Percentiles rank a stretch among this genome's conserved stretches.
phyloP scores from a whole-genome alignment of 2,888 invertebrate genomes.

The Drosophila peninsularis region DNA sequence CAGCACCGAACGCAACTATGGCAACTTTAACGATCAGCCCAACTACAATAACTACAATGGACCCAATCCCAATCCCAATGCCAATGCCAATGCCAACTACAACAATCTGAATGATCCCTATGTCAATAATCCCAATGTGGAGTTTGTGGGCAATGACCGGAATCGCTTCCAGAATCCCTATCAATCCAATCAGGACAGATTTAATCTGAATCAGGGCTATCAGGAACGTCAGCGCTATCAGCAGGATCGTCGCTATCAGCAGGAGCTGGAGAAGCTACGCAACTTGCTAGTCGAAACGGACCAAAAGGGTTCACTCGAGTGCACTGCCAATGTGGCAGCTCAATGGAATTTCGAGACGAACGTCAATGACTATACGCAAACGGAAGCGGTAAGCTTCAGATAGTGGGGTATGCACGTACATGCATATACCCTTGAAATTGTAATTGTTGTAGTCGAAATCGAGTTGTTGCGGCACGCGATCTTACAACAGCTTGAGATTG shows the following conservation, averaged over 20 bases:
- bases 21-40: constrained; percentile 51
- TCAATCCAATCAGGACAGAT: constrained; percentile 77
- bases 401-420: constrained; percentile 62
- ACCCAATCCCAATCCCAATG: constrained; percentile 13
- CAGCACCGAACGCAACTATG: constrained; percentile 61
- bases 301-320: constrained; percentile 91
- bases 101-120: constrained; percentile 50
- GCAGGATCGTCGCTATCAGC: constrained; percentile 82
- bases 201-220: constrained; percentile 76
- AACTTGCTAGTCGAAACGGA: constrained; percentile 89
- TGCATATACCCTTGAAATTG: constrained; percentile 25
- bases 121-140: constrained; percentile 56
- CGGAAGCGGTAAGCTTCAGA: constrained; percentile 90
- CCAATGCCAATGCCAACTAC: constrained; percentile 20
- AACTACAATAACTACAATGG: constrained; percentile 44
- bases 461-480: constrained; percentile 63
- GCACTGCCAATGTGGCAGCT: constrained; percentile 93
- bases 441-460: constrained; percentile 41
- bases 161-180: constrained; percentile 78
- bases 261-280: constrained; percentile 82
- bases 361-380: constrained; percentile 92
- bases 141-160: constrained; percentile 60
- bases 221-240: constrained; percentile 86
- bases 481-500: constrained; percentile 35
- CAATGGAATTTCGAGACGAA: constrained; percentile 96